Conservation (phyloP, 2,888 invertebrate genomes). For the Drosophila imparisetae region DNA sequence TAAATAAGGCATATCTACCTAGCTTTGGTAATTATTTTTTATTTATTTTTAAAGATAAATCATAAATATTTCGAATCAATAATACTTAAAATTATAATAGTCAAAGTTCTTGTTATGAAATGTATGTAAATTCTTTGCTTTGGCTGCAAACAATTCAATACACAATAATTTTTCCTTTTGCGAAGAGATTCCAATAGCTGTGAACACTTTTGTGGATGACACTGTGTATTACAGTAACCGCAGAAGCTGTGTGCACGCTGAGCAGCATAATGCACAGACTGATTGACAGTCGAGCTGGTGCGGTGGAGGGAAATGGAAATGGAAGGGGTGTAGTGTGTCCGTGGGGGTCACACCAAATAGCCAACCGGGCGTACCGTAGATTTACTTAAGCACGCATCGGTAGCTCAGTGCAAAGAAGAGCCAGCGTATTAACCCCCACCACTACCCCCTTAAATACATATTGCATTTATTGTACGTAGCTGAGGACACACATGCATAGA, state of each 20-base stretch:
- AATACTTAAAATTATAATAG: not conserved
- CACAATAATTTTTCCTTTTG: not conserved
- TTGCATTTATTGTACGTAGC: slow-evolving; percentile 13
- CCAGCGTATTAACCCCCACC: slow-evolving; percentile 2
- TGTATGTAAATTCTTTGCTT: not conserved
- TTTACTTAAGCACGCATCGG: slow-evolving; percentile 64
- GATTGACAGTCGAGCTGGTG: slow-evolving; percentile 32
- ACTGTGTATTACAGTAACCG: slow-evolving; percentile 24
- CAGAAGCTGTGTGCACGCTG: slow-evolving; percentile 10
- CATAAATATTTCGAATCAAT: not conserved
- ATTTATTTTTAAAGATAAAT: not conserved
- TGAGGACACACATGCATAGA: slow-evolving; percentile 12
- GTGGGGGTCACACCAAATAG: slow-evolving; percentile 27
- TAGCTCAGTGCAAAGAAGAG: slow-evolving; percentile 29
- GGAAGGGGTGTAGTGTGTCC: not conserved
- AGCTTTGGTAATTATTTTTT: not conserved
- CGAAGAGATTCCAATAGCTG: not conserved
- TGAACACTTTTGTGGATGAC: slow-evolving; percentile 7
- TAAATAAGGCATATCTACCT: not conserved
- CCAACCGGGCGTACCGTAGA: slow-evolving; percentile 37
- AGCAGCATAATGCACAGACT: slow-evolving; percentile 9
- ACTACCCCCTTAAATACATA: not conserved
- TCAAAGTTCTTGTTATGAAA: not conserved
- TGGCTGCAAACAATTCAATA: not conserved
- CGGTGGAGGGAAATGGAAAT: not conserved